Evolutionary conservation across 2,113 vertebrate genomes (phyloP), one percentile per base, ranked within the genome.

Genomic region (Centropus bengalensis): DNA sequence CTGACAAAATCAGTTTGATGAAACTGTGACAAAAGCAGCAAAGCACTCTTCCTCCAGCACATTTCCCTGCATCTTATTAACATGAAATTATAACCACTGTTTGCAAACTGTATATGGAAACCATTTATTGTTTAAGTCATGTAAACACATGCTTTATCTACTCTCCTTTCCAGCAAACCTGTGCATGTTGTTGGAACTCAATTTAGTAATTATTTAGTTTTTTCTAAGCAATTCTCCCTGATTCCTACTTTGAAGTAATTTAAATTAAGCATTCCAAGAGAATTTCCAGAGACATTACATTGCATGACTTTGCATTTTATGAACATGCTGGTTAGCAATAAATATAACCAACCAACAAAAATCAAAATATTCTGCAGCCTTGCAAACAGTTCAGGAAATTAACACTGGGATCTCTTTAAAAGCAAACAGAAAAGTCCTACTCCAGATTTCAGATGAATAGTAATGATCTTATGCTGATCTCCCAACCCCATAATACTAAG

Each of bases 61-160:
- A 94, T 86, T 95, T 94, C 91, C 95, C 95, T 98, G 97, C 84
- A 98, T 98, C 96, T 98, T 98, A 99, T 98, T 98, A 98, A 97
- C 86, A 97, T 92, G 92, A 97, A 98, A 98, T 88, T 89, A 96
- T 49, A 87, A 97, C 58, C 26, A 30, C 66, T 80, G 66, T 82
- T 95, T 87, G 81, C 83, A 96, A 91, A 89, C 8, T 76, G n/a
- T 49, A 77, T 2, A 90, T 8, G 52, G 51, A 95, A 86, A 80
- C 24, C 68, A 44, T 88, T 88, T 70, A 71, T 69, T 88, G 45
- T 79, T n/a, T 24, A 84, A 96, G n/a, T 52, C 87, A 80, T 59
- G 74, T 71, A 94, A 94, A 76, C 58, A 85, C 56, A 88, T 18
- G 60, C 45, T 94, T 88, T 94, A 79, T 87, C 86, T 88, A 22